A percentile compares a stretch with the other conserved stretches of the same genome.
Conservation (phyloP, 2,888 invertebrate genomes). For the Cremastobaeus sp. region DNA sequence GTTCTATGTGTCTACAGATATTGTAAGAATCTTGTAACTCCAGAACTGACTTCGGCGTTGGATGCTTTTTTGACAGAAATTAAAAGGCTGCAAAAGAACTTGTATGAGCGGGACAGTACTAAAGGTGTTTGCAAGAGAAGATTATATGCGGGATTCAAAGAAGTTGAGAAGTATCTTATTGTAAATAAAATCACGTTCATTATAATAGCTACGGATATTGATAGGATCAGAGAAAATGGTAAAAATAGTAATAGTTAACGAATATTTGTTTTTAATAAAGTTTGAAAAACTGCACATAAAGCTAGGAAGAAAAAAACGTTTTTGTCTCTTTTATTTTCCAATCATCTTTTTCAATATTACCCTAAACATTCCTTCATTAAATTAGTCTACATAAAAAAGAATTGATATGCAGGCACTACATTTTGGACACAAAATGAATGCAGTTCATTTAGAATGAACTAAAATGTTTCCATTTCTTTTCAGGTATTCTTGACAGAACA, state of each 20-base stretch:
- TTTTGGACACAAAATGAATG: no score
- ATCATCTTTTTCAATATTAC: no score
- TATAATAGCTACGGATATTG: constrained; percentile 70
- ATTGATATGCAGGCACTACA: no score
- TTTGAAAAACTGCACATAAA: no score
- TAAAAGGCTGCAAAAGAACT: constrained; percentile 66
- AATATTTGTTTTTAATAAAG: no score
- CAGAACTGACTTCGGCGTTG: constrained; percentile 60
- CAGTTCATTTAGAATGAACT: no score
- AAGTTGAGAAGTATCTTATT: constrained; percentile 65
- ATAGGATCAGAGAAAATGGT: constrained; percentile 68
- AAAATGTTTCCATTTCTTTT: constrained; percentile 35
- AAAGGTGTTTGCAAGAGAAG: constrained; percentile 68
- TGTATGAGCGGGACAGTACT: constrained; percentile 65
- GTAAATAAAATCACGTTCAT: constrained; percentile 69
- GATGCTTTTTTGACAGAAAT: constrained; percentile 67
- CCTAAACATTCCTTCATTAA: no score
- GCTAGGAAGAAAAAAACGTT: no score
- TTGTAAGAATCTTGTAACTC: constrained; percentile 68
- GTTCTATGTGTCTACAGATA: constrained; percentile 67
- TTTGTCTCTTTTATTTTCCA: no score
- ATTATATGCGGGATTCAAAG: constrained; percentile 69
- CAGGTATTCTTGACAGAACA: constrained; percentile 68
- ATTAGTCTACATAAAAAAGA: no score
- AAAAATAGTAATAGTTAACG: no score